Evolutionary conservation across 2,797 vertebrate genomes (phyloP), one percentile per base, ranked within the genome.

Genomic region (Stomatorhinus walkeri): DNA sequence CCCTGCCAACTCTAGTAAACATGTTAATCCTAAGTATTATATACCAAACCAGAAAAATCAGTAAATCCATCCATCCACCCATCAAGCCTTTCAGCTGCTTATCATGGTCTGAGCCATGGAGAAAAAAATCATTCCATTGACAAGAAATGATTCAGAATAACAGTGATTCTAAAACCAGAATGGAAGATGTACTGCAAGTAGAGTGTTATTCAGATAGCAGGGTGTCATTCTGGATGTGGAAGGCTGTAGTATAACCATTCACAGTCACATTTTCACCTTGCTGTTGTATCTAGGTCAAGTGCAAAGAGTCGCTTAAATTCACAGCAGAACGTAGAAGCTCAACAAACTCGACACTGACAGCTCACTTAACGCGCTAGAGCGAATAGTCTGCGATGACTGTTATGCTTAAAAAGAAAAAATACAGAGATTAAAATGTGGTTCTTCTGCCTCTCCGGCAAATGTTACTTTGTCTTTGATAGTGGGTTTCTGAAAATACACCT

Each of bases 261-360:
- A 36, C 64, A 43, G 36, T 79, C 72, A 52, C 49, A 51, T 56
- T 86, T 86, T 86, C 84, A 61, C 72, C 86, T 28, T 40, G 16
- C n/a, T 87, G 32, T 19, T 43, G 52, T 22, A 61, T 61, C 54
- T 40, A n/a, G 56, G 32, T 61, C 52, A 87, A 61, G 56, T 87
- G 40, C 56, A 87, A 61, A 56, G 32, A 59, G 32, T 46, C 2
- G n/a, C 56, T 87, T 87, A 87, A 87, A 59, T 59, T 87, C 52
- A 87, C 16, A 10, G 32, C 52, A 64, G 3, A 61, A 56, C 24
- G 36, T 24, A 3, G 24, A 61, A 61, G 52, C 36, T 43, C 2
- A 43, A 9, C 36, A 79, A 43, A 16, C 36, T 40, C 0, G 16
- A n/a, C 14, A 40, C 14, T 79, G 36, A 43, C 36, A 79, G 40